These are phyloP conservation scores for Sphaeridia pumilis DNA, from an alignment of 2,888 invertebrate genomes.

Conservation along the genomic window DNA sequence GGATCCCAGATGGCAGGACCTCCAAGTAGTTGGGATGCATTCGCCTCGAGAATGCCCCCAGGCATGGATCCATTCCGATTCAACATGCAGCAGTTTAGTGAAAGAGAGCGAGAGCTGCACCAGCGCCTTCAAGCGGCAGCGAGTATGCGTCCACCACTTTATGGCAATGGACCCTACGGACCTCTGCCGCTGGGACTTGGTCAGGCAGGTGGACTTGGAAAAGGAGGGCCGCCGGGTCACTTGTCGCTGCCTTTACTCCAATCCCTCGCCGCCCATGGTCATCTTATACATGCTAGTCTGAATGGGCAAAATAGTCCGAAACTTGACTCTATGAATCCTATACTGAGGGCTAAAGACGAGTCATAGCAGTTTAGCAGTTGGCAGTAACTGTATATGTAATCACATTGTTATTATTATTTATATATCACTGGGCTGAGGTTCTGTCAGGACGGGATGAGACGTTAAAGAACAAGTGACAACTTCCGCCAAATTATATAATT, in stretches of 20 bases:
- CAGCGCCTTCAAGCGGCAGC: conserved; percentile 19
- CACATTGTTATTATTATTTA: too few species aligned
- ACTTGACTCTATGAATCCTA: conserved; percentile 7
- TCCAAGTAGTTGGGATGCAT: conserved; percentile 29
- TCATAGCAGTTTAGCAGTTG: too few species aligned
- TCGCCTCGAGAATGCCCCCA: conserved; percentile 22
- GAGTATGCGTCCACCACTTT: conserved; percentile 22
- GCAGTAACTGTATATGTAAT: too few species aligned
- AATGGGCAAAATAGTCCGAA: conserved; percentile 33
- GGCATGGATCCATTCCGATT: conserved; percentile 26
- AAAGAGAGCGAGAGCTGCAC: conserved; percentile 27
- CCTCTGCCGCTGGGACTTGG: conserved; percentile 19
- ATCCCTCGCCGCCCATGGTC: conserved; percentile 21
- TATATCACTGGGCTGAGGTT: too few species aligned
- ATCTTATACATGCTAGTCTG: conserved; percentile 33
- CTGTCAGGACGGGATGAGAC: too few species aligned
- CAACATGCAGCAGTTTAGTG: conserved; percentile 30
- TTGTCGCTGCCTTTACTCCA: conserved; percentile 28
- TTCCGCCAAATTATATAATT: too few species aligned
- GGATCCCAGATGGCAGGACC: conserved; percentile 24
- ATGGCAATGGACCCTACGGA: conserved; percentile 21
- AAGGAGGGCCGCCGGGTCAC: conserved; percentile 20
- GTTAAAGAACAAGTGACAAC: too few species aligned
- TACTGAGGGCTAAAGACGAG: conserved; percentile 20
- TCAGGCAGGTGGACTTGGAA: conserved; percentile 19